Base-by-base conservation (phyloP, 2,888 invertebrate species). In the Hymenopus coronatus region DNA sequence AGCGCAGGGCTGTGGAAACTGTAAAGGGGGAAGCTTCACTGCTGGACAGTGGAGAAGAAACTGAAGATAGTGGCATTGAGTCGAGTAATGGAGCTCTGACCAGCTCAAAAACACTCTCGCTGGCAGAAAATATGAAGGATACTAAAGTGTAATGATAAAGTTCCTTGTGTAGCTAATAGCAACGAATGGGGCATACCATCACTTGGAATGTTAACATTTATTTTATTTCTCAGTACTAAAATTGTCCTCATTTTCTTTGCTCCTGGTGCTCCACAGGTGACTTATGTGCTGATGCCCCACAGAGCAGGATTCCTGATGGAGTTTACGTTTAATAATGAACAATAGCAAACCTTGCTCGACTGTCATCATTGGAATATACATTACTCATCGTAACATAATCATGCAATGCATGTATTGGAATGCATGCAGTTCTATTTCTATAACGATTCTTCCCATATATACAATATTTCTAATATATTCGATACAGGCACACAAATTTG, bases 11-110 rank as follows among this genome's bases (percentile, higher is more conserved):
- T 83, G 90, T 90, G 46, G 92, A 81, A 92, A 92, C 90, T 40
- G 92, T 92, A 20, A 91, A 93, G 88, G 95, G 95, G 1, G 96
- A 95, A 91, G 95, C 95, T 2, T 95, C 95, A 84, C 93, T 95
- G 70, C 92, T 95, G 84, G 96, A 96, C 92, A 95, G 95, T 91
- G 95, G 95, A 1, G 95, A 95, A 91, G 91, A 91, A 83, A 90
- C 90, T 25, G 95, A 95, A 91, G 95, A 95, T 92, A 95, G 95
- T 46, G 96, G 95, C 6, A 95, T 96, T 86, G 96, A 95, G 92
- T 95, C 95, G 91, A 95, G 95, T 92, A 94, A 94, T 82, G 94
- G 94, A 90, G 27, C 46, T 12, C 28, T 85, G 9, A 85, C 33
- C 82, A 70, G 54, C 20, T 70, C 54, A 15, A 70, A 70, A 70